phyloP scores from a whole-genome alignment of 2,888 invertebrate species.

The Sthenelais limicola region DNA sequence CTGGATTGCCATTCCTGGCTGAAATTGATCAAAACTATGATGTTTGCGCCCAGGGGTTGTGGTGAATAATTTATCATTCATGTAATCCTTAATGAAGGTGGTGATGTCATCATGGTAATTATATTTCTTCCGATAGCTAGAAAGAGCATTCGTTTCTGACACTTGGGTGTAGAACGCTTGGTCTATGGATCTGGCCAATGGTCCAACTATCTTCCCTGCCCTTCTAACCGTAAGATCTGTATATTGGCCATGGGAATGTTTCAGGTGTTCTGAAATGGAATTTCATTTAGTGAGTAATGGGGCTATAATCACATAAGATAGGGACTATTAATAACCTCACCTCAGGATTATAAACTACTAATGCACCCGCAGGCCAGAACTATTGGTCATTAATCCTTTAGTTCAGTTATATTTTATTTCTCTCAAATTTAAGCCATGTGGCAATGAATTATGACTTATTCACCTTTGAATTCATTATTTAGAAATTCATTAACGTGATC shows the following conservation, averaged over 20 bases:
- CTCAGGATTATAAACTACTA: too few species aligned
- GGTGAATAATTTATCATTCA: constrained; percentile 2
- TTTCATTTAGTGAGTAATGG: not conserved
- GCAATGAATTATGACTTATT: not conserved
- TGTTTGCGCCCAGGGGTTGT: constrained; percentile 1
- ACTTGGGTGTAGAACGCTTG: not conserved
- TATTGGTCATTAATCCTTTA: not conserved
- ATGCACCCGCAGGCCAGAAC: too few species aligned
- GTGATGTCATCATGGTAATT: constrained; percentile 4
- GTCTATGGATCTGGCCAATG: not conserved
- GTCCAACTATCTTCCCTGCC: constrained; percentile 36
- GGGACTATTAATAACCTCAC: too few species aligned
- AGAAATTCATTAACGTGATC: constrained; percentile 32
- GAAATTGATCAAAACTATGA: not conserved
- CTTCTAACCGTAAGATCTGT: not conserved
- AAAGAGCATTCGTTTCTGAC: not conserved
- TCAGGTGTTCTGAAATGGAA: constrained; percentile 10
- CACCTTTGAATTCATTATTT: constrained; percentile 34
- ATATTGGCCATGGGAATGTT: constrained; percentile 12
- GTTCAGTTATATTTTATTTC: not conserved
- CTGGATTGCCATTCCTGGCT: not conserved
- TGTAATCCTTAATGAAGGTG: not conserved
- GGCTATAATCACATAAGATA: too few species aligned
- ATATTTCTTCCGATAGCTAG: not conserved
- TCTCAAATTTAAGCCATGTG: not conserved